phyloP scores from a whole-genome alignment of 2,888 invertebrate species.

The Nomada flava region DNA sequence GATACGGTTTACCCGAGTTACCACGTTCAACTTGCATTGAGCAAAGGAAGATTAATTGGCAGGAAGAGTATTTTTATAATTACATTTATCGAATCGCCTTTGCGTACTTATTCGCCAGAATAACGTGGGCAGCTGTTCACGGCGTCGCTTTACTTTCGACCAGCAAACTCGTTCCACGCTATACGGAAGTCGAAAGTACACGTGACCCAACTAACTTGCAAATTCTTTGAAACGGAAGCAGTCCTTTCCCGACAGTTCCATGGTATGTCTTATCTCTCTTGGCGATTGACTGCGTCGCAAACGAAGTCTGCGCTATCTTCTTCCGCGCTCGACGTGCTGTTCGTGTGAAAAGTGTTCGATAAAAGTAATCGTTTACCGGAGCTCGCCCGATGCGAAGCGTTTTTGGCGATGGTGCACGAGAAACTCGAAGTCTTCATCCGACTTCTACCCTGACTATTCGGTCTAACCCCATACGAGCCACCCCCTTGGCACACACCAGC shows the following conservation, averaged over 20 bases:
- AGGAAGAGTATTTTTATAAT: too few relatives aligned
- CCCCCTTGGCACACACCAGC: neutral
- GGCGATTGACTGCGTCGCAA: constrained; percentile 54
- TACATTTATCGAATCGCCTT: too few relatives aligned
- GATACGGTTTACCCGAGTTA: too few relatives aligned
- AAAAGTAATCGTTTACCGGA: constrained; percentile 43
- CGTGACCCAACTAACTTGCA: constrained; percentile 41
- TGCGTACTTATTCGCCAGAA: too few relatives aligned
- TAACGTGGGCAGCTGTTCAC: too few relatives aligned
- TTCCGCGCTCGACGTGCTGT: constrained; percentile 14
- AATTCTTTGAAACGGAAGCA: constrained; percentile 37
- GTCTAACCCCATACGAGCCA: neutral
- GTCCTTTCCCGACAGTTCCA: constrained; percentile 15
- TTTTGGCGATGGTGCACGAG: constrained; percentile 24
- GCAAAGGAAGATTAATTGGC: too few relatives aligned
- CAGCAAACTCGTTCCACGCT: neutral
- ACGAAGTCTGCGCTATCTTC: constrained; percentile 44
- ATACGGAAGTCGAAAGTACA: neutral
- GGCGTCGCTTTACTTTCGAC: too few relatives aligned
- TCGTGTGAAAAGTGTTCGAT: constrained; percentile 50
- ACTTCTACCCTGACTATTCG: neutral
- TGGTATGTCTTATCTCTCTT: constrained; percentile 48
- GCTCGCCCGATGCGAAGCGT: constrained; percentile 6
- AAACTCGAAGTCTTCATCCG: constrained; percentile 16
- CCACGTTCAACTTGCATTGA: too few relatives aligned